A percentile compares a stretch with the other conserved stretches of the same genome.
Conservation (phyloP, 1,140 invertebrate species). For the Tyrophagus putrescentiae region DNA sequence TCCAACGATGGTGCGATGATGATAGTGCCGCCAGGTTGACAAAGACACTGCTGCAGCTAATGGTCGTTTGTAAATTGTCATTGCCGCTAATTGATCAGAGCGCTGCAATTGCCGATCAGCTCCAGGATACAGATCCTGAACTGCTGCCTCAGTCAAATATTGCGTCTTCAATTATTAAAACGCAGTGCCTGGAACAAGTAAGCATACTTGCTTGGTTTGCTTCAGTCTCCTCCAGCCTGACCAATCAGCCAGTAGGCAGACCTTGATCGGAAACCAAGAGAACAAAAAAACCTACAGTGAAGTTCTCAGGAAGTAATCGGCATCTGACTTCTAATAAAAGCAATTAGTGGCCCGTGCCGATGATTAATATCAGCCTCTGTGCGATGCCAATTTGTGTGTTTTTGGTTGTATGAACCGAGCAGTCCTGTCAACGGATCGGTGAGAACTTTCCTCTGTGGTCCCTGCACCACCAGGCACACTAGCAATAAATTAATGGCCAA, state of each 20-base stretch:
- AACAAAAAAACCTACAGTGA: neutral
- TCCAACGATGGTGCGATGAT: too few species aligned
- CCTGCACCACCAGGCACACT: neutral
- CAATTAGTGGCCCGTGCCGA: constrained; percentile 1
- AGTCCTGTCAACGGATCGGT: neutral
- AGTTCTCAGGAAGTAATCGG: constrained; percentile 6
- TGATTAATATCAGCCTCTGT: neutral
- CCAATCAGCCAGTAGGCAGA: neutral
- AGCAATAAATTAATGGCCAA: constrained; percentile 4
- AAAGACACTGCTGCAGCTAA: too few species aligned
- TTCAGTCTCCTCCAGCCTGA: too few species aligned
- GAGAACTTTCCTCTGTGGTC: constrained; percentile 9
- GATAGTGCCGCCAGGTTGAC: too few species aligned
- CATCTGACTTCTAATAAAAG: neutral
- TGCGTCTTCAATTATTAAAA: neutral
- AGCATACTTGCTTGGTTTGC: too few species aligned
- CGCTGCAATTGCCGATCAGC: too few species aligned
- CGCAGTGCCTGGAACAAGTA: too few species aligned
- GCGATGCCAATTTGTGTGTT: too few species aligned
- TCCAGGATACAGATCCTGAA: neutral
- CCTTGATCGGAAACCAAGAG: neutral
- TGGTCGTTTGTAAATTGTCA: too few species aligned
- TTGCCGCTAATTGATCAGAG: constrained; percentile 7
- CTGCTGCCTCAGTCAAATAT: neutral
- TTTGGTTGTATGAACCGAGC: neutral